Evolutionary conservation across 1,140 invertebrate species (phyloP).

Genomic region (Phocides pigmalion): DNA sequence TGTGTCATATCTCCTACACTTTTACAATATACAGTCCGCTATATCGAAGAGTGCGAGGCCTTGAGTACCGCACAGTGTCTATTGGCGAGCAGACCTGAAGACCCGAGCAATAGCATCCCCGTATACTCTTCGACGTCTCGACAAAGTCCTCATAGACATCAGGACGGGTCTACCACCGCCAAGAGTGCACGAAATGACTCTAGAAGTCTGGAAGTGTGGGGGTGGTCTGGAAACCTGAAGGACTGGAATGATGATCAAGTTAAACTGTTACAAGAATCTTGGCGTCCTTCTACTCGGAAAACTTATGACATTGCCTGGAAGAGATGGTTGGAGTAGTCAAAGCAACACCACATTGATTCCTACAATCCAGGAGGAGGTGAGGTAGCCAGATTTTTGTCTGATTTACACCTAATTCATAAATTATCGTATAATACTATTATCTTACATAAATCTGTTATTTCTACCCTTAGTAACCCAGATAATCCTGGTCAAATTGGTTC

Average conservation of each 20-base stretch:
- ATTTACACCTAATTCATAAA: slow-evolving; percentile 36
- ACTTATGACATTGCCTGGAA: slow-evolving; percentile 41
- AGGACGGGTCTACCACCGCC: slow-evolving; percentile 36
- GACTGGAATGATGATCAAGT: slow-evolving; percentile 33
- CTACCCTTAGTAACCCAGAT: no score
- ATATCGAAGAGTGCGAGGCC: no score
- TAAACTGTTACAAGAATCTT: slow-evolving; percentile 30
- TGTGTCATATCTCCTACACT: no score
- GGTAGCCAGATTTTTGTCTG: slow-evolving; percentile 38
- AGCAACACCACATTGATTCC: slow-evolving; percentile 17
- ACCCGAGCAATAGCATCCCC: slow-evolving; percentile 26
- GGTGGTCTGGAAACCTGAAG: slow-evolving; percentile 37
- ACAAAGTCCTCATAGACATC: slow-evolving; percentile 34
- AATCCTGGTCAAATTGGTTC: no score
- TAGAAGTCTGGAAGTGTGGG: slow-evolving; percentile 47
- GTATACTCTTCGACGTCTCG: slow-evolving; percentile 27
- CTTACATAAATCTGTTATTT: no score
- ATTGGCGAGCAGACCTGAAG: slow-evolving; percentile 38
- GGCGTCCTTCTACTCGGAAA: slow-evolving; percentile 39
- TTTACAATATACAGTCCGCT: no score
- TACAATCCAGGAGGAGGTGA: slow-evolving; percentile 20
- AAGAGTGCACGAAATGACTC: slow-evolving; percentile 33
- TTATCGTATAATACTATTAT: slow-evolving; percentile 43
- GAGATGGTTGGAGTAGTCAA: slow-evolving; percentile 35
- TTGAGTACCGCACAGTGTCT: slow-evolving; percentile 11